Percentiles rank a stretch among this genome's conserved stretches.
phyloP scores from a whole-genome alignment of 2,797 vertebrate species.

The Sylvia borin region DNA sequence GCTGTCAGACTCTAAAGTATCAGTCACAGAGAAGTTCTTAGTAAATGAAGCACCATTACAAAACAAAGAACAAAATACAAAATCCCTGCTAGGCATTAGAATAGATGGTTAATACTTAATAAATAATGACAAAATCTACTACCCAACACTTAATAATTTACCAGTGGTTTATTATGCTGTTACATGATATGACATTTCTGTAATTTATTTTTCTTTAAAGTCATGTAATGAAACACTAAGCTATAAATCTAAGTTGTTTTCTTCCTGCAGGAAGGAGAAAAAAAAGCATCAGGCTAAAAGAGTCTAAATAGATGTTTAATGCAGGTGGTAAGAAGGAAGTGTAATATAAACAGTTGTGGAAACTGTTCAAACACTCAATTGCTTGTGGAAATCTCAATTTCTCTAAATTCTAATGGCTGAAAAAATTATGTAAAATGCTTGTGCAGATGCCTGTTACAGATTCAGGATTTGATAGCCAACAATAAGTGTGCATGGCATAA shows the following conservation, averaged over 20 bases:
- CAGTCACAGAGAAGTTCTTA: not conserved
- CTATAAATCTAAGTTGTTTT: conserved; percentile 17
- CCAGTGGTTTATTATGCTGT: not conserved
- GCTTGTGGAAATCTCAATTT: not conserved
- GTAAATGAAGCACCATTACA: not conserved
- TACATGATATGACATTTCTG: not conserved
- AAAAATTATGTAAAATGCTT: not conserved
- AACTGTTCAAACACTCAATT: not conserved
- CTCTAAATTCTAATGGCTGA: not conserved
- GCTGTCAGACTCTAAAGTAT: not conserved
- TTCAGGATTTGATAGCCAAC: not conserved
- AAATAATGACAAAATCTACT: conserved; percentile 8
- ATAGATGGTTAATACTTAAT: not conserved
- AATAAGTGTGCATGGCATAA: not conserved
- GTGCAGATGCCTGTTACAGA: not conserved
- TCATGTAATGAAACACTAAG: not conserved
- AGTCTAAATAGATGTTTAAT: not conserved
- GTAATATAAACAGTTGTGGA: not conserved
- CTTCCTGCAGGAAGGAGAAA: not conserved
- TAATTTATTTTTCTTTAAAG: conserved; percentile 45
- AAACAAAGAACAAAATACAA: not conserved
- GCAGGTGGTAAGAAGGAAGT: not conserved
- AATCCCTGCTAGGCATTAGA: not conserved
- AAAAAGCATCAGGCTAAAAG: not conserved
- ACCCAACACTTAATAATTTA: conserved; percentile 18